Evolutionary conservation across 1,140 invertebrate genomes (phyloP).

Genomic region (Eurosta solidaginis): DNA sequence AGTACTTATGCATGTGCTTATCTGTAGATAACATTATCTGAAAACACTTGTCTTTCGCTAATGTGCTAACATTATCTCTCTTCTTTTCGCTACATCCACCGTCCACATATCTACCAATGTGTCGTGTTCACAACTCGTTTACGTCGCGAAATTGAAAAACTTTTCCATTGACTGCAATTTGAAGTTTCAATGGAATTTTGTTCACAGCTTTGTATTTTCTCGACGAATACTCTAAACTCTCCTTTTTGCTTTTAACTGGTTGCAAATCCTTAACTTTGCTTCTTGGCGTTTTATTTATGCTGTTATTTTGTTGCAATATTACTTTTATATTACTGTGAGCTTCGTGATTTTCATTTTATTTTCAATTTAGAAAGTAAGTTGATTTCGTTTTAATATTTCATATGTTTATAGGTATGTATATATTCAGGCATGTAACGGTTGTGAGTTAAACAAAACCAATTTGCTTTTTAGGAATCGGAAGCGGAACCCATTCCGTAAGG

Average conservation of each 20-base stretch:
- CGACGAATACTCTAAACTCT: background rate
- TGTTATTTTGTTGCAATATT: too few relatives aligned
- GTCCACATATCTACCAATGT: background rate
- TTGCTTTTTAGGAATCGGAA: too few relatives aligned
- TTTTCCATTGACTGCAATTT: conserved; percentile 20
- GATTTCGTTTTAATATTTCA: too few relatives aligned
- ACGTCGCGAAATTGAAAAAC: conserved; percentile 22
- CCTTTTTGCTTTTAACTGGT: background rate
- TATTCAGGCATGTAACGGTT: too few relatives aligned
- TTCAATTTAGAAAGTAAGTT: too few relatives aligned
- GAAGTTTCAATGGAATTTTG: conserved; percentile 13
- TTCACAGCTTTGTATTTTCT: background rate
- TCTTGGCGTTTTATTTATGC: background rate
- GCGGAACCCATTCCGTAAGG: too few relatives aligned
- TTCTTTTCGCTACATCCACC: too few relatives aligned
- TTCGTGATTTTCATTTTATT: too few relatives aligned
- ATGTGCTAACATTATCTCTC: background rate
- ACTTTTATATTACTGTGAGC: too few relatives aligned
- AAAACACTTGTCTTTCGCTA: background rate
- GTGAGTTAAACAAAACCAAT: too few relatives aligned
- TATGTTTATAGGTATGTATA: too few relatives aligned
- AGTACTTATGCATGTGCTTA: background rate
- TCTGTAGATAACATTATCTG: background rate
- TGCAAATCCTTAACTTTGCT: conserved; percentile 21
- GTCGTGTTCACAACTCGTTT: conserved; percentile 21